These are phyloP conservation scores for Aphis gossypii DNA, from an alignment of 1,140 invertebrate genomes.

Conservation along the genomic window DNA sequence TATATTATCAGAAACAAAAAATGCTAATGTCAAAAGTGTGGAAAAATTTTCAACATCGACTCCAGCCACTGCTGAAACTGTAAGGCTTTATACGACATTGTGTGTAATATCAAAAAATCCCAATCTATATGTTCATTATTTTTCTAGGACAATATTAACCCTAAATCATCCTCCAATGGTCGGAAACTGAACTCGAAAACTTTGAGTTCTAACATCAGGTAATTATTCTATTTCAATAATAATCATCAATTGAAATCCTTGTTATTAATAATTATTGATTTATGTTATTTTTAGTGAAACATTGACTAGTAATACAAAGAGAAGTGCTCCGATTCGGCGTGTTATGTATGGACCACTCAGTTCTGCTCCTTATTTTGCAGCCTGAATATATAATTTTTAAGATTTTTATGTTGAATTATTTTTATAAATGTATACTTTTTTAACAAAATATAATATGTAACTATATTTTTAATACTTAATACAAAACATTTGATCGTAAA, in stretches of 20 bases:
- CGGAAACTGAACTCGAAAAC: slow-evolving; percentile 39
- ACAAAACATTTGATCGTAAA: neutral
- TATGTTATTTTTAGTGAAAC: slow-evolving; percentile 27
- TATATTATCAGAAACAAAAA: slow-evolving; percentile 33
- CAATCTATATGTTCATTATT: neutral
- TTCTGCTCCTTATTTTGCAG: slow-evolving; percentile 50
- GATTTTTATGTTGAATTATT: slow-evolving; percentile 27
- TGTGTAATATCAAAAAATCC: neutral
- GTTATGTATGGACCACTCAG: slow-evolving; percentile 44
- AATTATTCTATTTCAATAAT: neutral
- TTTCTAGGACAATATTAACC: neutral
- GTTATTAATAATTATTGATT: neutral
- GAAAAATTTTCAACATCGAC: slow-evolving; percentile 46
- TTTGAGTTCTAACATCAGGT: slow-evolving; percentile 20
- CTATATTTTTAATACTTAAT: slow-evolving; percentile 9
- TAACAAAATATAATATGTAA: neutral
- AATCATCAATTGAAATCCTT: neutral
- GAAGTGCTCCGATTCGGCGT: slow-evolving; percentile 45
- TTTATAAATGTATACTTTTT: slow-evolving; percentile 37
- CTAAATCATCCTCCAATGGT: neutral
- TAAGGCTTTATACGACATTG: neutral
- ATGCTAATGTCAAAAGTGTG: neutral
- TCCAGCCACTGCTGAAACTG: slow-evolving; percentile 25
- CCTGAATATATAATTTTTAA: neutral
- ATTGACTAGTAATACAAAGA: slow-evolving; percentile 33